A percentile compares a stretch with the other conserved stretches of the same genome.
These are phyloP conservation scores for Zygogramma bicolorata DNA, from an alignment of 2,888 invertebrate species.

Conservation along the genomic window DNA sequence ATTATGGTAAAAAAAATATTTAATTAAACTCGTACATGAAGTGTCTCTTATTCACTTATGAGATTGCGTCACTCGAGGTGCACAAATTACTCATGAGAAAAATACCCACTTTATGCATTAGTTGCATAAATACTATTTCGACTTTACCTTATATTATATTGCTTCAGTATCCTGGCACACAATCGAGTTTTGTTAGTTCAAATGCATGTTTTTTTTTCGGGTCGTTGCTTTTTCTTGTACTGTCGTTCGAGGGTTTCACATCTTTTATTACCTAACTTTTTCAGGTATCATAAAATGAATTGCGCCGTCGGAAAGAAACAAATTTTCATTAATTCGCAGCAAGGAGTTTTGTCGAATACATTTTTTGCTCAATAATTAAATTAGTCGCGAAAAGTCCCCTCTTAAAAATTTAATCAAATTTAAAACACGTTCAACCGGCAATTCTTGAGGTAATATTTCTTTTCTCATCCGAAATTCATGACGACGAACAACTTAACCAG, in stretches of 20 bases:
- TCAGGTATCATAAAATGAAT: background rate
- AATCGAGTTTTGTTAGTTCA: no score
- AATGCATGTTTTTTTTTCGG: no score
- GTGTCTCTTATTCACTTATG: no score
- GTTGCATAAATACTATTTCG: no score
- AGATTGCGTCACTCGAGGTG: no score
- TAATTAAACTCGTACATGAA: no score
- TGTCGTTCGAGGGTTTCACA: background rate
- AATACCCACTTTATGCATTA: no score
- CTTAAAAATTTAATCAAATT: conserved; percentile 63
- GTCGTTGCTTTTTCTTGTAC: background rate
- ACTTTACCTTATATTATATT: no score
- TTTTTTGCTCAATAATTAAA: conserved; percentile 41
- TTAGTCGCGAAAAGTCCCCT: conserved; percentile 43
- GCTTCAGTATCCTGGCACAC: no score
- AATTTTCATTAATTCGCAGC: conserved; percentile 29
- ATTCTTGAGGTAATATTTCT: conserved; percentile 65
- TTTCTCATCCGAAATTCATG: conserved; percentile 64
- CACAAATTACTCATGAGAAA: no score
- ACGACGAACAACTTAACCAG: conserved; percentile 65
- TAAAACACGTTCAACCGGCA: conserved; percentile 62
- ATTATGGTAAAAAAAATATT: no score
- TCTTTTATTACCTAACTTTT: background rate
- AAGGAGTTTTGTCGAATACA: conserved; percentile 30
- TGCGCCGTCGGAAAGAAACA: background rate